Base-by-base conservation (phyloP, 2,888 invertebrate genomes). In the Coenonympha glycerion region DNA sequence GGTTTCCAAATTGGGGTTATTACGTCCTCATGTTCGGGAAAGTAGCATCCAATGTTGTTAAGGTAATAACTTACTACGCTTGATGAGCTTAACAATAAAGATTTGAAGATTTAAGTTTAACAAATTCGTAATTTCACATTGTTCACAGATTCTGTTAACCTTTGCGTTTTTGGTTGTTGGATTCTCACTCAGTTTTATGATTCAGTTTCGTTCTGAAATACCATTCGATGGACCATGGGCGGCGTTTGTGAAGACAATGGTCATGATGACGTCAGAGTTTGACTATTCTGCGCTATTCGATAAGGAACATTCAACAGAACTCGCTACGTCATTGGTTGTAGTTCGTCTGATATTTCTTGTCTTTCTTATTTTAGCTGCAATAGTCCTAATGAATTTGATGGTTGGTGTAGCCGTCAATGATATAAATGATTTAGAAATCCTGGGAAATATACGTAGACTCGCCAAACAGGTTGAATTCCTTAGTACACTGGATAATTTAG, bases 21-120 rank as follows among this genome's bases (percentile, higher is more conserved):
- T 89, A 89, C 68, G 89, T 90, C 1, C 79, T 89, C 4, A 90
- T 90, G 90, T 90, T 90, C 69, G 88, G 87, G n/a, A 89, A 88
- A 60, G 90, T 90, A 1, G 88, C 89, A 0, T 72, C 79, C 1
- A 89, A 89, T 68, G 88, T 89, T 49, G 60, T 89, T 2, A 89
- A 89, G 76, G 90, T 89, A 63, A 56, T 19, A 60, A 40, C 19
- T 21, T n/a, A 30, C 21, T 36, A 13, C 52, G 18, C n/a, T n/a
- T 48, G 24, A 2, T 24, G 8, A 8, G 2, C 9, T 24, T 24
- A n/a, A n/a, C n/a, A n/a, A n/a, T n/a, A n/a, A n/a, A n/a, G n/a
- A n/a, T n/a, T n/a, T 28, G n/a, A 3, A 30, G 13, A 11, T 34
- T 9, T 21, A 5, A n/a, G 19, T 19, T 21, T 21, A 2, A 1